Evolutionary conservation across 2,113 vertebrate species (phyloP).

Genomic region (Anser brachyrhynchus): DNA sequence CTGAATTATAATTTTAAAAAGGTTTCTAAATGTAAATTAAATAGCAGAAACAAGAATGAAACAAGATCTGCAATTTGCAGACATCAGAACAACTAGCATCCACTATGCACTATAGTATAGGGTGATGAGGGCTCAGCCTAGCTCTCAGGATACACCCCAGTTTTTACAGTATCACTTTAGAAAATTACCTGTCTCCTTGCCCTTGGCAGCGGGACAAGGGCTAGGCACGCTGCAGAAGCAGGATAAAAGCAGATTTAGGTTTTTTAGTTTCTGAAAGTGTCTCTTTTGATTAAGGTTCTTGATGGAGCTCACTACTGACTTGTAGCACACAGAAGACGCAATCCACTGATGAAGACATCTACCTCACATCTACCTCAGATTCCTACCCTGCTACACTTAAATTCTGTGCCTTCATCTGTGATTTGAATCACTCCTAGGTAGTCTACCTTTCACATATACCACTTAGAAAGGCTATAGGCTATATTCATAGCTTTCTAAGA

Average conservation of each 20-base stretch:
- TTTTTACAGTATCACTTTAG: not conserved
- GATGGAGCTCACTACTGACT: not conserved
- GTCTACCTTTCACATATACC: not conserved
- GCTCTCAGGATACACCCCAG: not conserved
- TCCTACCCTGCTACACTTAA: not conserved
- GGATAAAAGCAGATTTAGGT: not conserved
- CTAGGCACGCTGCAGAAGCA: conserved; percentile 11
- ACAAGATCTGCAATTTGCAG: not conserved
- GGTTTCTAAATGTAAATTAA: not conserved
- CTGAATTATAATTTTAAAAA: not conserved
- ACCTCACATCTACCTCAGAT: not conserved
- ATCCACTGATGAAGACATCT: not conserved
- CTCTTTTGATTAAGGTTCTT: conserved; percentile 6
- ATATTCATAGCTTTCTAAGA: too few species aligned
- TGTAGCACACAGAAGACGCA: not conserved
- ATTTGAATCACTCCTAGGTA: not conserved
- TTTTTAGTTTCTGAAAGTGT: not conserved
- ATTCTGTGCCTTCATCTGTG: not conserved
- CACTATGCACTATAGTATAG: not conserved
- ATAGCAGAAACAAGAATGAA: not conserved
- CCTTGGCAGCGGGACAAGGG: not conserved
- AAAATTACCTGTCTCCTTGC: conserved; percentile 14
- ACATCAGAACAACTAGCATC: not conserved
- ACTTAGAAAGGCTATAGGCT: not conserved
- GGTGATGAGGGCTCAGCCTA: not conserved